Evolutionary conservation across 2,797 vertebrate genomes (phyloP).

Genomic region (Nasua narica): DNA sequence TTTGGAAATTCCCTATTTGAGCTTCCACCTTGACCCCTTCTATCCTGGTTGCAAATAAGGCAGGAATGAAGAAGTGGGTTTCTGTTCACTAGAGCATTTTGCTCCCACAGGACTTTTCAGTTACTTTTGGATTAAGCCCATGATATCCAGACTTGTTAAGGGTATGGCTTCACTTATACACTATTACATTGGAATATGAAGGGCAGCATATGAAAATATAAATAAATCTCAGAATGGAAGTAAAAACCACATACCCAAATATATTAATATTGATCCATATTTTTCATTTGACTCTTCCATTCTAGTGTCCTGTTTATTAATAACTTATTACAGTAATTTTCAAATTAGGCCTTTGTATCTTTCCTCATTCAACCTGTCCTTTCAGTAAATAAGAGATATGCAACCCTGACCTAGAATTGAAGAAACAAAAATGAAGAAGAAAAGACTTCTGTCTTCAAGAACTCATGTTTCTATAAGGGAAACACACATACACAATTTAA

Average conservation of each 20-base stretch:
- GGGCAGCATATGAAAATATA: neutral
- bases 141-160: neutral
- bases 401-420: neutral
- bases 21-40: neutral
- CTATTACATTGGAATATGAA: neutral
- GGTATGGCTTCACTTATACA: slow-evolving; percentile 1
- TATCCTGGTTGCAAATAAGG: neutral
- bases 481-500: neutral
- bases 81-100: neutral
- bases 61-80: neutral
- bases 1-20: slow-evolving; percentile 19
- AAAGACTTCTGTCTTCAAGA: neutral
- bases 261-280: neutral
- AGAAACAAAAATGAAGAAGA: neutral
- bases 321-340: neutral
- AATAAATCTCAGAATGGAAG: neutral
- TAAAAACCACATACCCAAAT: neutral
- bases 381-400: neutral
- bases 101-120: neutral
- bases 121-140: neutral
- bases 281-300: neutral
- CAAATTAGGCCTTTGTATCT: neutral
- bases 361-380: neutral
- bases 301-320: neutral
- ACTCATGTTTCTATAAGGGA: neutral